Evolutionary conservation across 2,888 invertebrate species (phyloP).

Genomic region (Mylabris sibirica): DNA sequence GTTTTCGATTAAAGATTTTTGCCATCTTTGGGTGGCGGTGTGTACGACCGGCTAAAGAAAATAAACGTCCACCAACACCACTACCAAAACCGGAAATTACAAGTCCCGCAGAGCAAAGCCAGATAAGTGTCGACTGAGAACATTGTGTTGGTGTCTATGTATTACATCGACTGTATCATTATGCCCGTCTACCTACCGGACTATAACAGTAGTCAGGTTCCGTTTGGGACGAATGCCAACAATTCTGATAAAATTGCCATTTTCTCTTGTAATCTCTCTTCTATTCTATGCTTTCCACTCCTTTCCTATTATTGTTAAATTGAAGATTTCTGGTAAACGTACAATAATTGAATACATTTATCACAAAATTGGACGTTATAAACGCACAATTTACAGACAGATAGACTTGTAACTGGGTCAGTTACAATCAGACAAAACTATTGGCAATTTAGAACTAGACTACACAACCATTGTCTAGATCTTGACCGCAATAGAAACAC

Average conservation of each 20-base stretch:
- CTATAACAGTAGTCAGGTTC: slow-evolving; percentile 32
- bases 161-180: slow-evolving; percentile 22
- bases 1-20: neutral
- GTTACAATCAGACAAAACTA: neutral
- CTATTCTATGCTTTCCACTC: slow-evolving; percentile 22
- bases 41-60: slow-evolving; percentile 20
- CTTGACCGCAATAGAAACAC: neutral
- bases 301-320: neutral
- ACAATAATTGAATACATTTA: neutral
- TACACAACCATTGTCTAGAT: neutral
- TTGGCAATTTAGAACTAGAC: neutral
- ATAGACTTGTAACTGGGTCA: neutral
- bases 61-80: slow-evolving; percentile 25
- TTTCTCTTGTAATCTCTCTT: slow-evolving; percentile 13
- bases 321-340: neutral
- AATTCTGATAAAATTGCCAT: slow-evolving; percentile 29
- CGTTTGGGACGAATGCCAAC: slow-evolving; percentile 34
- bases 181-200: slow-evolving; percentile 23
- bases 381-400: neutral
- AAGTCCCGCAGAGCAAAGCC: slow-evolving; percentile 24
- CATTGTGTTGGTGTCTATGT: slow-evolving; percentile 4
- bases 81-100: slow-evolving; percentile 28
- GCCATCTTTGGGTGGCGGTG: neutral
- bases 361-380: neutral
- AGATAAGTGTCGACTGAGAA: slow-evolving; percentile 30